phyloP scores from a whole-genome alignment of 2,888 invertebrate species.

The Drosophila parthenogenetica region DNA sequence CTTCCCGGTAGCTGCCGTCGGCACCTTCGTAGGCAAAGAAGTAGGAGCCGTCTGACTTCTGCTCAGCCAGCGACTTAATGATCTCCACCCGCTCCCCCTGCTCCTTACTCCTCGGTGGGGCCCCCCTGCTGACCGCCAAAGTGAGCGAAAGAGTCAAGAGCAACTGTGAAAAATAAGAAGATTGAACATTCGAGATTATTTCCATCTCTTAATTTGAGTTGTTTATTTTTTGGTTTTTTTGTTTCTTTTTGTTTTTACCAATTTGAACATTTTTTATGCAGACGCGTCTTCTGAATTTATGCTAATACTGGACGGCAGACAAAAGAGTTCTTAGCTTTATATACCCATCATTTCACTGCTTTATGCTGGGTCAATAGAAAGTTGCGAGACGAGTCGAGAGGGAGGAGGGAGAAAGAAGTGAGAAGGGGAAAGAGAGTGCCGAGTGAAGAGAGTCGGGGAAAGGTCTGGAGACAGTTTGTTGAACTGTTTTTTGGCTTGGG shows the following conservation, averaged over 20 bases:
- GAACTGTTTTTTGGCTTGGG: slow-evolving; percentile 29
- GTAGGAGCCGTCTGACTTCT: slow-evolving; percentile 81
- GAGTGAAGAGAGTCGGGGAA: no score
- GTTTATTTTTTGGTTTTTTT: not conserved
- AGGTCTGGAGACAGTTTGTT: slow-evolving; percentile 43
- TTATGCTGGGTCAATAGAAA: slow-evolving; percentile 69
- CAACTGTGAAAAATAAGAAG: slow-evolving; percentile 24
- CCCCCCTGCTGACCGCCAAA: slow-evolving; percentile 5
- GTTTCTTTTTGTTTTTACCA: slow-evolving; percentile 51
- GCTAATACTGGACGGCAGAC: slow-evolving; percentile 66
- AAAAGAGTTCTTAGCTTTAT: slow-evolving; percentile 65
- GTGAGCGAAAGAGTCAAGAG: slow-evolving; percentile 23
- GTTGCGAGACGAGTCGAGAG: slow-evolving; percentile 57
- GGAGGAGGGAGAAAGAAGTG: not conserved
- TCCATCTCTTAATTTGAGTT: not conserved
- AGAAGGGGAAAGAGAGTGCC: not conserved
- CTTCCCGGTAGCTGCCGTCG: slow-evolving; percentile 80
- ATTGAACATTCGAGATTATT: not conserved
- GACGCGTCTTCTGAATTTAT: slow-evolving; percentile 55
- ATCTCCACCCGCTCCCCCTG: slow-evolving; percentile 60
- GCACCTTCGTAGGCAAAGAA: slow-evolving; percentile 75
- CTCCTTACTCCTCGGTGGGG: not conserved
- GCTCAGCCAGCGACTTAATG: slow-evolving; percentile 68
- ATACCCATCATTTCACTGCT: slow-evolving; percentile 50
- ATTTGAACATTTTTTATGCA: slow-evolving; percentile 64